Evolutionary conservation across 2,113 vertebrate genomes (phyloP), one percentile per base, ranked within the genome.

Genomic region (Madoqua kirkii): DNA sequence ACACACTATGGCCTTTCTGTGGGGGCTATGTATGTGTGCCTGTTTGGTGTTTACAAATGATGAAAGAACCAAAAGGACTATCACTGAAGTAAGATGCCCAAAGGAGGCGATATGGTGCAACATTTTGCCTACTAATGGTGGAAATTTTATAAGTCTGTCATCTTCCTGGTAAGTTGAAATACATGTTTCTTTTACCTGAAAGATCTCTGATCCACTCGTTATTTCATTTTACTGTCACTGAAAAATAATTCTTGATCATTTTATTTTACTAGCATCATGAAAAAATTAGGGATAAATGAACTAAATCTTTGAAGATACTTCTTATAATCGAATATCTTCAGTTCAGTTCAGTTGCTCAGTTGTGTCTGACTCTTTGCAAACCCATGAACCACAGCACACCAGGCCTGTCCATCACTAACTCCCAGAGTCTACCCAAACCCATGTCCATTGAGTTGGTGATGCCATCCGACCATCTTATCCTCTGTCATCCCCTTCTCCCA

Each of bases 131-230:
- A 64, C 15, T 48, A 45, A 40, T 85, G n/a, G 45, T 57, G 10
- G 59, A 27, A 64, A 62, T 79, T 81, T 89, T 76, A 27, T 17
- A 59, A 62, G 45, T 78, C 13, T 82, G 15, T 64, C 45, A 3
- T 79, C 45, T 87, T 89, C 76, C 52, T 62, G 33, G 48, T 16
- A 93, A 79, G 71, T 3, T 87, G 71, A 62, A 79, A 88, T 85
- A 17, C 9, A 64, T 59, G 23, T 36, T 43, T 64, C 25, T 50
- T 88, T 33, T 78, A 50, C 71, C 40, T 29, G 36, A 82, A 95
- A 88, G 40, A 93, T 85, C 64, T 91, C 83, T 87, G 27, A 95
- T 76, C 48, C 31, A 21, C n/a, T 76, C 27, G n/a, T 82, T 55
- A 90, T 91, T 93, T 43, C 48, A 33, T 36, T 76, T 93, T 71